Evolutionary conservation across 35 echinoderm and acorn worm genomes (phyloP), one percentile per base, ranked within the genome.

Genomic region (Nesometra sesokonis): DNA sequence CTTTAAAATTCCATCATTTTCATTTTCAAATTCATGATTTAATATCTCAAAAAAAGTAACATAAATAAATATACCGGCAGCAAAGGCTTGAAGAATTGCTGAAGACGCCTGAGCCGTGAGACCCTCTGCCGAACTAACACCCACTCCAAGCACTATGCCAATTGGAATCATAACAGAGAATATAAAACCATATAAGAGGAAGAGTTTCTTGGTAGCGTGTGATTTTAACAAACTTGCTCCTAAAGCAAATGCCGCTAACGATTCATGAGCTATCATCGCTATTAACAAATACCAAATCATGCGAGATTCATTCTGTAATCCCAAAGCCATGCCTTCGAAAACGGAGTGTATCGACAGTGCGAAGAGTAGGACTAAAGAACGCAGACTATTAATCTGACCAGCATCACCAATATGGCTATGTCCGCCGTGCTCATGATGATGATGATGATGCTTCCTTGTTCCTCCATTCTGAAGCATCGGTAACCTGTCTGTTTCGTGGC

Each of bases 31-130:
- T 80, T 99, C 96, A 67, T 92, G 92, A 78, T 86, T 91, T 47
- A 99, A 81, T 77, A 99, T 99, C 78, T 99, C 96, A 84, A 99
- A 99, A 79, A 99, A 99, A 32, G 96, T 99, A 19, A 99, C 88
- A 90, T 92, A 93, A 29, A 99, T 99, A 77, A 99, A 99, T 23
- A 93, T 93, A 3, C 96, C 96, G 0, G 96, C 96, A 38, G 96
- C 96, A 35, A 99, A 36, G 17, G 92, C 87, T 36, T 99, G 96
- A 52, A 93, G 91, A 17, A 94, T 31, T 7, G 96, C 96, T 19
- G 96, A 94, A 46, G 83, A 85, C 0, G 90, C 78, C 3, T 92
- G 79, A 0, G 92, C 90, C 40, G 77, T 37, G 32, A 88, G 76
- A 7, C 96, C 85, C 0, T 67, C 36, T 2, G 77, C 86, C 0